A percentile compares a stretch with the other conserved stretches of the same genome.
These are phyloP conservation scores for Drosophila recens DNA, from an alignment of 2,888 invertebrate genomes.

Conservation along the genomic window DNA sequence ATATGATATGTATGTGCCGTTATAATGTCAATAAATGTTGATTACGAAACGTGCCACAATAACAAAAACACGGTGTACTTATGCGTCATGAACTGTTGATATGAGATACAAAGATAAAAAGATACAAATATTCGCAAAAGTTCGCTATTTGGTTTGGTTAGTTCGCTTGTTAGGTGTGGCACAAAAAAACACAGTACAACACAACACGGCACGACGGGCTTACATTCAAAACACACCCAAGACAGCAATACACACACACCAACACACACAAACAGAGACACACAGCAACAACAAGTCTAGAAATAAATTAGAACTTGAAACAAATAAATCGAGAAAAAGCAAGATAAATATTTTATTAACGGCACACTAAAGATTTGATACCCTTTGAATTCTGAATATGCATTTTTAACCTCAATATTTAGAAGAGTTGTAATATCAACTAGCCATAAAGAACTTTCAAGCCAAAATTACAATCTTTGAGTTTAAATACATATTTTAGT, in stretches of 20 bases:
- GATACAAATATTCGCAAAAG: slow-evolving; percentile 50
- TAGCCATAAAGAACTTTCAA: too few relatives aligned
- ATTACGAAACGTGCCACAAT: slow-evolving; percentile 70
- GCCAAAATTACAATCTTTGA: too few relatives aligned
- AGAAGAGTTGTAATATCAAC: too few relatives aligned
- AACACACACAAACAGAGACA: not conserved
- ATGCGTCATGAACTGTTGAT: slow-evolving; percentile 19
- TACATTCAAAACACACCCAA: slow-evolving; percentile 52
- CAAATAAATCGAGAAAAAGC: slow-evolving; percentile 72
- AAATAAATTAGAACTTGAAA: slow-evolving; percentile 80
- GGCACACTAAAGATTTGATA: not conserved
- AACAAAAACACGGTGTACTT: slow-evolving; percentile 8
- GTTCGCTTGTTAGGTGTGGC: slow-evolving; percentile 61
- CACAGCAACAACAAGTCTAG: slow-evolving; percentile 8
- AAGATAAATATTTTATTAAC: slow-evolving; percentile 5
- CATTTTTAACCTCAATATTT: too few relatives aligned
- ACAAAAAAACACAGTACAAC: not conserved
- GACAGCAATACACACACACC: slow-evolving; percentile 9
- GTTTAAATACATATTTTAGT: not conserved
- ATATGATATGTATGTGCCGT: slow-evolving; percentile 49
- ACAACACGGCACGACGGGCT: slow-evolving; percentile 46
- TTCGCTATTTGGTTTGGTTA: slow-evolving; percentile 30
- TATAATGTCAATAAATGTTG: slow-evolving; percentile 76
- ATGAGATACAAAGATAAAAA: slow-evolving; percentile 14
- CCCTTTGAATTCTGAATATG: not conserved